Evolutionary conservation across 2,797 vertebrate species (phyloP), one percentile per base, ranked within the genome.

Genomic region (Pipistrellus pygmaeus): DNA sequence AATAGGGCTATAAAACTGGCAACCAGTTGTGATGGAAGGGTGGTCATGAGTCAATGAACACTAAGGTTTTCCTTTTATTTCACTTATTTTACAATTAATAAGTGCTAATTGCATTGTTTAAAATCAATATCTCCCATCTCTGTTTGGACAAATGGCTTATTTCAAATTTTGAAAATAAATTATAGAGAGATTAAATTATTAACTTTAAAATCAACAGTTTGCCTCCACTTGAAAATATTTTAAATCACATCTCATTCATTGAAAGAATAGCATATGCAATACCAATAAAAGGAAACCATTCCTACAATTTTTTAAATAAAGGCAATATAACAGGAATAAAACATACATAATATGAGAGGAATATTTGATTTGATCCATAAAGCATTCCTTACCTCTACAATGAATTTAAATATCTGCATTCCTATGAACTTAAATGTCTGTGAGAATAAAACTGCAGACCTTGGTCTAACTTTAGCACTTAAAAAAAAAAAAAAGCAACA

Each of bases 261-360:
- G 97, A 98, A 98, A 97, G 93, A 96, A 96, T 96, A 95, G 98
- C 97, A 98, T 98, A 98, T 97, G 98, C 97, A 98, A 98, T 97
- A 98, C 92, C 97, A 98, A 97, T 97, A 98, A 98, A 98, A 98
- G 97, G 96, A 98, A 98, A 98, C 98, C 97, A 98, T 98, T 98
- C 98, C 98, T 97, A 98, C 97, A 97, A 98, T 96, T 98, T 98
- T 96, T 97, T 98, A 98, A 98, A 97, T 98, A 98, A 98, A 98
- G 98, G 97, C 97, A 98, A 6, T 62, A 30, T 62, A 30, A 14
- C 60, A 62, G 27, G 12, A 62, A 62, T 14, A 62, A 30, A 27
- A 98, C 97, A 98, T 98, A 98, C 97, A 98, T 92, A 98, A 97
- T 95, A 98, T 98, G 96, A 98, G 97, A 98, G 97, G 98, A 98